Percentiles rank a stretch among this genome's conserved stretches.
These are phyloP conservation scores for Perizoma flavofasciatum DNA, from an alignment of 2,888 invertebrate species.

Conservation along the genomic window DNA sequence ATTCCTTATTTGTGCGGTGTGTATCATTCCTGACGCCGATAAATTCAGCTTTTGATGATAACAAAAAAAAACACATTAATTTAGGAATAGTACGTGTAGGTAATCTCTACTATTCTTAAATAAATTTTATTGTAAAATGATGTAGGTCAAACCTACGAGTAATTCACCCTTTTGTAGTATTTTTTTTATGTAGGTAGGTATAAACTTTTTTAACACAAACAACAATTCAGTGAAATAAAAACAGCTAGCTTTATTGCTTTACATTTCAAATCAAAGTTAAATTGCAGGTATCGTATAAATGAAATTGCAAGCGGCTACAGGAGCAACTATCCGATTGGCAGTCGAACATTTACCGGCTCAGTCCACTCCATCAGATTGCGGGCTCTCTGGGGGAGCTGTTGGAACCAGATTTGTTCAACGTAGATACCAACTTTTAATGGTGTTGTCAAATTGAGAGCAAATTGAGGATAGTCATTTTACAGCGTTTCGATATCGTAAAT, in stretches of 20 bases:
- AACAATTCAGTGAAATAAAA: too few relatives aligned
- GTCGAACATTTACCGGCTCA: conserved; percentile 22
- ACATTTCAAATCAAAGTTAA: background rate
- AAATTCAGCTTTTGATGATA: too few relatives aligned
- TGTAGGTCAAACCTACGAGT: too few relatives aligned
- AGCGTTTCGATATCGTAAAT: conserved; percentile 4
- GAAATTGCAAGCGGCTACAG: conserved; percentile 6
- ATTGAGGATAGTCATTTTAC: conserved; percentile 11
- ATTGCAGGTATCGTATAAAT: conserved; percentile 10
- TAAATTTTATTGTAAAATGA: too few relatives aligned
- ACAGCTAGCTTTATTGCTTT: background rate
- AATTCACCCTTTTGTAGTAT: too few relatives aligned
- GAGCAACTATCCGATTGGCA: conserved; percentile 16
- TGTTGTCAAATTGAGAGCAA: conserved; percentile 15
- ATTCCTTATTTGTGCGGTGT: too few relatives aligned
- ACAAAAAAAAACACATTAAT: too few relatives aligned
- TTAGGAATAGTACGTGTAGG: too few relatives aligned
- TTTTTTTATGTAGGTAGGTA: too few relatives aligned
- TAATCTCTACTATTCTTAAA: too few relatives aligned
- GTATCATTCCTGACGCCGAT: too few relatives aligned
- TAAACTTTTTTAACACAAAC: too few relatives aligned
- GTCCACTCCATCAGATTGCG: conserved; percentile 19
- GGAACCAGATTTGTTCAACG: conserved; percentile 15
- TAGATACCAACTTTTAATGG: conserved; percentile 26
- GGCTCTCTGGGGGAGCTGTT: conserved; percentile 14